These are phyloP conservation scores for Picus viridis DNA, from an alignment of 2,797 vertebrate genomes.

Conservation along the genomic window DNA sequence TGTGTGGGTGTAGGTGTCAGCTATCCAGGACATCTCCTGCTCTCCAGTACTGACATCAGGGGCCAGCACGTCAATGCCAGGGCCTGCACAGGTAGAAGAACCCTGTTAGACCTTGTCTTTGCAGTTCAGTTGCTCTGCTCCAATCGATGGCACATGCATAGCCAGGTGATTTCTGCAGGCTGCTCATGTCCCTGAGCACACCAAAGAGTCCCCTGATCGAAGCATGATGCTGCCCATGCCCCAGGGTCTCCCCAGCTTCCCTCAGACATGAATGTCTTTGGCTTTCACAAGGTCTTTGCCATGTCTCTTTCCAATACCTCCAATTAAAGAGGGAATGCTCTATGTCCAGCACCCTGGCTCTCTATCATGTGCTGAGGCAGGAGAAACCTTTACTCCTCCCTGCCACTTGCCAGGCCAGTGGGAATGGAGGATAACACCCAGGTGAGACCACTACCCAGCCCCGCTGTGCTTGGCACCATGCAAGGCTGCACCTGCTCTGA, in stretches of 20 bases:
- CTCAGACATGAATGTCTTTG: background rate
- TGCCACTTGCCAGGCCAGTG: too few relatives aligned
- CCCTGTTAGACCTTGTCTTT: background rate
- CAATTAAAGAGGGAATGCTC: background rate
- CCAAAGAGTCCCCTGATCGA: background rate
- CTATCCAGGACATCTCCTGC: slow-evolving; percentile 91
- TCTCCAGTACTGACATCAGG: slow-evolving; percentile 90
- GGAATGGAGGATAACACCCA: too few relatives aligned
- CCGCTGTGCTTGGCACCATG: rapidly evolving
- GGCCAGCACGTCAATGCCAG: slow-evolving; percentile 88
- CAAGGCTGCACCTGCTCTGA: background rate
- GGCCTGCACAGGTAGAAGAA: slow-evolving; percentile 72
- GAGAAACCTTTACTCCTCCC: background rate
- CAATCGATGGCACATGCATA: background rate
- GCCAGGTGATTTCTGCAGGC: background rate
- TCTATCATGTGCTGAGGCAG: rapidly evolving
- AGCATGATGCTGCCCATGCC: background rate
- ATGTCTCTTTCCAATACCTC: background rate
- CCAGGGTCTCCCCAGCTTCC: background rate
- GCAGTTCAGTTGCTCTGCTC: background rate
- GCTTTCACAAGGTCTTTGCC: background rate
- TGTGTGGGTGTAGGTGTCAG: slow-evolving; percentile 87
- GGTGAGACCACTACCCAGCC: background rate
- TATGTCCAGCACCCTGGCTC: background rate
- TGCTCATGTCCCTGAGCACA: background rate